Evolutionary conservation across 2,797 vertebrate species (phyloP), one percentile per base, ranked within the genome.

Genomic region (Emydoidea blandingii): DNA sequence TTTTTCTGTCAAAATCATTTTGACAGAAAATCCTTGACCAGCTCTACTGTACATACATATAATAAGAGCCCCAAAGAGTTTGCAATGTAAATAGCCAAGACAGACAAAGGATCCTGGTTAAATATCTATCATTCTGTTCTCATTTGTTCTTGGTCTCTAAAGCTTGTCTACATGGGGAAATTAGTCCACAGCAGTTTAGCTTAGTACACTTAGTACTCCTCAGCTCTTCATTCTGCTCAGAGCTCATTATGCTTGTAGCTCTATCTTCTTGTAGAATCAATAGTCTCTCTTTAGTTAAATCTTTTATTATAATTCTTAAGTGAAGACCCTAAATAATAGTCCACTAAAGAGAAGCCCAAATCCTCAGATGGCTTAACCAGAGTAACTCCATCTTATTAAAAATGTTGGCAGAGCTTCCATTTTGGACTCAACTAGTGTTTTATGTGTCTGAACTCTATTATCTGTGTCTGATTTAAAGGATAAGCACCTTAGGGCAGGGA

Each of bases 401-500:
- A 34, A 92, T 96, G 54, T 37, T 49, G 41, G 41, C 44, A 37
- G 41, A 76, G 41, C 41, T 76, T 57, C n/a, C 27, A 57, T 57
- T 82, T 19, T 81, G 49, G 41, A 31, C 50, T 97, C 81, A 91
- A 80, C 52, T 93, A 94, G 83, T 96, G 92, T 89, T 96, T 83
- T 96, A 49, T 54, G n/a, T 74, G 81, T 85, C 94, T 94, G 93
- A 92, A 81, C 96, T 95, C 88, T 92, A 94, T 97, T 97, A 93
- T 94, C 88, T 93, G 86, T 95, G 81, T 87, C 96, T 96, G 94
- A 96, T 96, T 96, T 94, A 97, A 83, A 95, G 94, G 92, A 95
- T 92, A 97, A 95, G 92, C 87, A 92, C 94, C 88, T 79, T n/a
- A 74, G 94, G 94, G 93, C 93, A 83, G 49, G 53, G 80, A 31